Evolutionary conservation across 2,888 invertebrate genomes (phyloP), one percentile per base, ranked within the genome.

Genomic region (Thecocarcelia acutangulata): DNA sequence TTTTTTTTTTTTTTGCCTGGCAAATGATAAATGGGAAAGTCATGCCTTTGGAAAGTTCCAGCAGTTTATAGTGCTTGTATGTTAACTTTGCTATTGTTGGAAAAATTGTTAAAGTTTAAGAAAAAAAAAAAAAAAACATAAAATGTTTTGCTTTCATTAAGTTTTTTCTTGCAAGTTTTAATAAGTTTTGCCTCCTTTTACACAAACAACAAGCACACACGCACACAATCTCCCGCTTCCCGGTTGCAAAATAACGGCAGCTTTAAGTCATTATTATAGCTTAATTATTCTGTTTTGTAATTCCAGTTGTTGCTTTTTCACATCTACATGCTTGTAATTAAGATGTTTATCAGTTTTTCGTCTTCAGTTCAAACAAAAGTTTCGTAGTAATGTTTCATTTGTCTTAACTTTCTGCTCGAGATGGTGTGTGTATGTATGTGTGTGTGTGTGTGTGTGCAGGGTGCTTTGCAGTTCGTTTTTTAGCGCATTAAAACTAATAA

Each of bases 261-360:
- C 37, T 40, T 24, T 13, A 69, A 74, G 66, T 79, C 74, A 58
- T 74, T 58, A 58, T 58, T 74, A 64, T 48, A 24, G 68, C 37
- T 58, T 28, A 28, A 40, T 21, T 59, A 21, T 13, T 21, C 21
- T 33, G 40, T 21, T 33, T 48, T 58, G 11, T 21, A n/a, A 21
- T 21, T 28, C 37, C 15, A 48, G 48, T 50, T 58, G 74, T 74
- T 37, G 40, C 44, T 61, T 12, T 63, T 40, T 21, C 58, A 33
- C 33, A 33, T 33, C 33, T 33, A 9, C 33, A 50, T 21, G 58
- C 79, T 83, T 81, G 83, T 83, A 84, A 84, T 84, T 84, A 84
- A 84, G 84, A 83, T 84, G 80, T 83, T 84, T 84, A 84, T 84
- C 84, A 84, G 66, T 76, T 61, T 64, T 76, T 40, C 59, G 52